Evolutionary conservation across 2,888 invertebrate species (phyloP), one percentile per base, ranked within the genome.

Genomic region (Synanthedon tipuliformis): DNA sequence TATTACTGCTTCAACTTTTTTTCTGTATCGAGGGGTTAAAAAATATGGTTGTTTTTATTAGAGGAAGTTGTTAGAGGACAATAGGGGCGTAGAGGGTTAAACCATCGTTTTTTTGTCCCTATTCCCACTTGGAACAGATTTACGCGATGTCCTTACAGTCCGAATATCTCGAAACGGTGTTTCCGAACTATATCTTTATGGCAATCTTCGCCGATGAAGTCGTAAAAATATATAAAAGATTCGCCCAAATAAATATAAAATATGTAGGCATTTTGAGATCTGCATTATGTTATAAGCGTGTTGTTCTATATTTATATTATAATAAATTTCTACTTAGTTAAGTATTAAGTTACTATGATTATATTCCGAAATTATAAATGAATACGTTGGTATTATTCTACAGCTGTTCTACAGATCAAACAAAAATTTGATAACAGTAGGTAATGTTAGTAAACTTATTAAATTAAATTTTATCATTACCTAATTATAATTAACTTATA

Each of bases 51-150:
- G 68, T 64, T 69, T 73, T 74, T 72, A 64, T 73, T 68, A 62
- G 62, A 61, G 57, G 60, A 65, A 63, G 62, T 64, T 61, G 62
- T 59, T 55, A 58, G 60, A 55, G 56, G 57, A 61, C 59, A 55
- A 63, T 53, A 55, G 65, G 73, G 71, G 66, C 55, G 61, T 73
- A 71, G 71, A 68, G 77, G 77, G 77, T 76, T 75, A 73, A 73
- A 68, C 10, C 34, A 73, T 68, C 71, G 63, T 75, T 78, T 34
- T 27, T 23, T 78, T 65, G 65, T 66, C 68, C 71, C 73, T 66
- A 66, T 71, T 74, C 70, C 71, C 70, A 66, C 8, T 34, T 34
- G 34, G 64, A 72, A 75, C 75, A 75, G 77, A 78, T 78, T 79
- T 74, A 73, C 73, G 70, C 69, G 70, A 66, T 66, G 78, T 78